A percentile compares a stretch with the other conserved stretches of the same genome.
phyloP scores from a whole-genome alignment of 2,113 vertebrate species.

The Forbesichthys papilliferus region DNA sequence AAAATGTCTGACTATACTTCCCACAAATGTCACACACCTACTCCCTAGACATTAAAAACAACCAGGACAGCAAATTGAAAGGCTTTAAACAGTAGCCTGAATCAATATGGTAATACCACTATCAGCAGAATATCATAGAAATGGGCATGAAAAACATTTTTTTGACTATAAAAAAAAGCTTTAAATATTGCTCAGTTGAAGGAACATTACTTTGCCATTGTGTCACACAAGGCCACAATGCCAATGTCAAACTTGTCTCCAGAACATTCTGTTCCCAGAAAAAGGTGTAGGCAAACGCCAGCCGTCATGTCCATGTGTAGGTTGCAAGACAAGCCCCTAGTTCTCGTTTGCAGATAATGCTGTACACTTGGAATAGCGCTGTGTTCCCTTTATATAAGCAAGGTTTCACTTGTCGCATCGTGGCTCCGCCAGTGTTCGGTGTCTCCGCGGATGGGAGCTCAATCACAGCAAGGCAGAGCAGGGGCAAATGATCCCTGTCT shows the following conservation, averaged over 20 bases:
- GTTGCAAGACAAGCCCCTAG: conserved; percentile 6
- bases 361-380: background rate
- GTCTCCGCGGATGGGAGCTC: conserved; percentile 25
- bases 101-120: no score
- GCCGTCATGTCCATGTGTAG: conserved; percentile 10
- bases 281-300: background rate
- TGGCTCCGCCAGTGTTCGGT: background rate
- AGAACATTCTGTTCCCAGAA: background rate
- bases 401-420: conserved; percentile 6
- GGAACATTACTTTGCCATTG: background rate
- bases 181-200: no score
- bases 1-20: no score
- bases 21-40: no score
- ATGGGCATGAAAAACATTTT: no score
- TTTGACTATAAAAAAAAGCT: no score
- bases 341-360: conserved; percentile 9
- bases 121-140: no score
- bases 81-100: no score
- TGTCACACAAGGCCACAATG: background rate
- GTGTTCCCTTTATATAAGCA: background rate
- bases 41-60: no score
- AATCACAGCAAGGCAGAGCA: conserved; percentile 15
- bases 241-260: background rate
- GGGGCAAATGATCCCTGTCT: conserved; percentile 26
- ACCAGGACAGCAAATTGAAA: no score